Conservation (phyloP, 2,888 invertebrate species). For the Archips crataeganus region DNA sequence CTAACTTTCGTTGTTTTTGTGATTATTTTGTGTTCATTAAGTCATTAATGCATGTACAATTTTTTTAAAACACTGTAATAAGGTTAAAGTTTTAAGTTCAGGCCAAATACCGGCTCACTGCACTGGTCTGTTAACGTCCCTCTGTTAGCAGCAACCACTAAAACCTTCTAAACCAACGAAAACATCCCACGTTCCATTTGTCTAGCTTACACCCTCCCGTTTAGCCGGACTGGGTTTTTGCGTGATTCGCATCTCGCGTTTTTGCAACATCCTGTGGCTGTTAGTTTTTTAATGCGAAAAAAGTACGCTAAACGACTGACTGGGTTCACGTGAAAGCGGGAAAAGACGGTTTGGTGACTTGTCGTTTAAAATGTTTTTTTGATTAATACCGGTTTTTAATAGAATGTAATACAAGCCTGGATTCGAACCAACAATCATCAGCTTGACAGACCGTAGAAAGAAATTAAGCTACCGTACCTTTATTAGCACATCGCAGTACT, state of each 20-base stretch:
- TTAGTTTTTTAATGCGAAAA: constrained; percentile 48
- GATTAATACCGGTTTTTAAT: too few species aligned
- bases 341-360: background rate
- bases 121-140: constrained; percentile 5
- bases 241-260: constrained; percentile 47
- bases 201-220: constrained; percentile 38
- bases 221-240: constrained; percentile 41
- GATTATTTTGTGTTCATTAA: too few species aligned
- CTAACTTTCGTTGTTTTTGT: too few species aligned
- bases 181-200: constrained; percentile 42
- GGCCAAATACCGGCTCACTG: background rate
- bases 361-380: background rate
- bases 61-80: background rate
- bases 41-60: too few species aligned
- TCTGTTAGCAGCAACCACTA: constrained; percentile 8
- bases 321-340: background rate
- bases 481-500: too few species aligned
- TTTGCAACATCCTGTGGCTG: constrained; percentile 53
- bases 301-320: constrained; percentile 15
- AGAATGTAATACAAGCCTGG: background rate
- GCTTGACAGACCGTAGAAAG: too few species aligned
- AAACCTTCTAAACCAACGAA: constrained; percentile 33
- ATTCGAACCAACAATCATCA: too few species aligned
- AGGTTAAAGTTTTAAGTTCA: background rate
- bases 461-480: too few species aligned